Evolutionary conservation across 2,113 vertebrate genomes (phyloP).

Genomic region (Odontophorus gujanensis): DNA sequence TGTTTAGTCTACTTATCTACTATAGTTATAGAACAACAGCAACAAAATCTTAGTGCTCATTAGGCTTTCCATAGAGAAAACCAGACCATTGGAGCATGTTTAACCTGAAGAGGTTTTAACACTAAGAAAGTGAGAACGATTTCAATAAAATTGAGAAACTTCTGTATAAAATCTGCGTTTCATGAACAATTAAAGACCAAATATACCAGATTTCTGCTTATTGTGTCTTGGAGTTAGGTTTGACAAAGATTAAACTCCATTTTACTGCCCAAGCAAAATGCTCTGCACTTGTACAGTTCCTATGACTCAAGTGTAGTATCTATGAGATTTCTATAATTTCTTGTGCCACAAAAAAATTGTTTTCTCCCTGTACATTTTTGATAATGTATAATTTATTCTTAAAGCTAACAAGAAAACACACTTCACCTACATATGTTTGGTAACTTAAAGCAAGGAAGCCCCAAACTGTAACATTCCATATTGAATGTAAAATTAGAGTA

Average conservation of each 20-base stretch:
- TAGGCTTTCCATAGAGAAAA: background rate
- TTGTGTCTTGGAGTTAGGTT: background rate
- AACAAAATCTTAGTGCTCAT: background rate
- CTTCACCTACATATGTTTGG: background rate
- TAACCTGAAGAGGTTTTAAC: background rate
- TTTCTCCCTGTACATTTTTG: background rate
- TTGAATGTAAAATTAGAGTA: background rate
- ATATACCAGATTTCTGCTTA: background rate
- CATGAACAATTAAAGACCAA: background rate
- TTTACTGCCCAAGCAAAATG: background rate
- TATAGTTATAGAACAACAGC: background rate
- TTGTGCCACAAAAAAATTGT: background rate
- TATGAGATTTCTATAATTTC: background rate
- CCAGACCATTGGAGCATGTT: rapidly evolving
- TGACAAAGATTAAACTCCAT: background rate
- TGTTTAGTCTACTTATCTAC: background rate
- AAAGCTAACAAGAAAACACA: background rate
- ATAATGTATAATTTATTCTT: background rate
- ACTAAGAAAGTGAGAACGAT: background rate
- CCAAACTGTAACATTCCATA: background rate
- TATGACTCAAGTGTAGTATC: background rate
- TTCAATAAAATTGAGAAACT: background rate
- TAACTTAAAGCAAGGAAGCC: background rate
- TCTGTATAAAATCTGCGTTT: background rate
- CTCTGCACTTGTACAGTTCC: background rate